Base-by-base conservation (phyloP, 2,888 invertebrate species). In the Zygogramma bicolorata region DNA sequence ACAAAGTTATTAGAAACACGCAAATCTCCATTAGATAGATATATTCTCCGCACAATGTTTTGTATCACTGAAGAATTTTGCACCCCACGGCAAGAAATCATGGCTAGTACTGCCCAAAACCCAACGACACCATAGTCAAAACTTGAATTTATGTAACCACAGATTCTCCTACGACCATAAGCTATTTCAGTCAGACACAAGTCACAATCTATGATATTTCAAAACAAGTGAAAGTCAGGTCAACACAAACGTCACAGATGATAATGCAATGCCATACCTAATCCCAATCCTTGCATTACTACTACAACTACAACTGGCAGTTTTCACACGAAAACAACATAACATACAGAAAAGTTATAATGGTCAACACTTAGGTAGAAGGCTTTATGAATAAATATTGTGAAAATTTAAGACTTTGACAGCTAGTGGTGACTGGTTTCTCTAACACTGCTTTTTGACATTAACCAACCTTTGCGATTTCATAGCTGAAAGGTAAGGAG, bases 51-150 rank as follows among this genome's bases (percentile, higher is more conserved):
- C 27, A 68, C 38, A 27, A 68, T 29, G 46, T 53, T 46, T 68
- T 68, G 68, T 25, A 63, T 29, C 29, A 62, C 57, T 18, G 57
- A 57, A 53, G 62, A 68, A 61, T 68, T 61, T 5, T 68, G 61
- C 34, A 62, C 62, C 20, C 53, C 62, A 27, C 68, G 68, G 34
- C 62, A 60, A 46, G 13, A 53, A 53, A 68, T 57, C 49, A 67
- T 67, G 27, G 38, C 31, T 67, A 31, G 6, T 29, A 27, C 8
- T 29, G 25, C 7, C 25, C 18, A 18, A 29, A 29, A 63, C 29
- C 3, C 63, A 63, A n/a, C 63, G 27, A 18, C 49, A 46, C 3
- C 63, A 63, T 46, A 25, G 8, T 63, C 29, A 10, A 46, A 27
- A 27, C n/a, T 53, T n/a, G 5, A 4, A 15, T 53, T 53, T 25